Base-by-base conservation (phyloP, 2,113 vertebrate species). In the Lucifuga dentata region DNA sequence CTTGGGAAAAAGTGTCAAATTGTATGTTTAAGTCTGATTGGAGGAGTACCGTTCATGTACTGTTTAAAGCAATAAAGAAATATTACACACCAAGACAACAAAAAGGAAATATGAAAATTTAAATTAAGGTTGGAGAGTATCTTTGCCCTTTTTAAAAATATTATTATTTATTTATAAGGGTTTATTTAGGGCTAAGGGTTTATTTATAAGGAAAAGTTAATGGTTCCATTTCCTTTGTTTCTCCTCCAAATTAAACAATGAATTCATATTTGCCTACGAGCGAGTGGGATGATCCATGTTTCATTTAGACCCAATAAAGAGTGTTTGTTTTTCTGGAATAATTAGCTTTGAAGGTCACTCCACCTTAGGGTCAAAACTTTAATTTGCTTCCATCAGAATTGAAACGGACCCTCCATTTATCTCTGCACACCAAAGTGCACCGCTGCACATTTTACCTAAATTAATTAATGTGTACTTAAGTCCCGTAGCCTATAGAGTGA, bases 311-410 rank as follows among this genome's bases (percentile, higher is more conserved):
- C 68, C 62, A 78, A 76, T 88, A 82, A 85, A 74, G 59, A 68
- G 23, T 53, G 70, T 89, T 65, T 36, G 68, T 87, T 86, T 73
- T 85, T 69, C 68, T 81, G 74, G 60, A 74, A 80, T 90, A 91
- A 91, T 88, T 89, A 84, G 80, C 68, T 87, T 79, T 85, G 80
- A 91, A 93, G 86, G 87, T 91, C 86, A 92, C 41, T 33, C 49
- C 65, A 86, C 88, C 81, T 43, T 56, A 78, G 86, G 82, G 79
- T 78, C 82, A 65, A 24, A 75, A 56, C 45, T 51, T 33, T 80
- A 70, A 88, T 89, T 82, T 70, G 49, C 65, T 21, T 39, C 24
- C 60, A 33, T 68, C 71, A 51, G 40, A 84, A 61, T 45, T 49
- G 45, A 65, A 69, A 24, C 29, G 55, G 32, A 70, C 48, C 43